Percentiles rank a stretch among this genome's conserved stretches.
These are phyloP conservation scores for Istiophorus platypterus DNA, from an alignment of 2,113 vertebrate genomes.

Conservation along the genomic window DNA sequence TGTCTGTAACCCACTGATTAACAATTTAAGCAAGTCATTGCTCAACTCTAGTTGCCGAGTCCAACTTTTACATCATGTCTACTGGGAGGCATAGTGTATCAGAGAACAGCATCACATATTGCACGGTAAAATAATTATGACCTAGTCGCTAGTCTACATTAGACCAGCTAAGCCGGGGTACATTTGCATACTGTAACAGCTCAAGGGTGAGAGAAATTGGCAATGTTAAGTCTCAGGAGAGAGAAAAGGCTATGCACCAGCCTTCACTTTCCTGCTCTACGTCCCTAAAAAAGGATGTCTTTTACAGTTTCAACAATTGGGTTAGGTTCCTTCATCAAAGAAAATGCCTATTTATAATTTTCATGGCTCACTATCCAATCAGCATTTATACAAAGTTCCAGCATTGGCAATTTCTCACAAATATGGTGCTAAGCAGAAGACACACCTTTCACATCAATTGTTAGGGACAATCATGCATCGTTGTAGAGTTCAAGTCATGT, in stretches of 20 bases:
- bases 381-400: neutral
- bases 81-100: neutral
- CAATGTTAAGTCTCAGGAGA: conserved; percentile 40
- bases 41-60: neutral
- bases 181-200: conserved; percentile 68
- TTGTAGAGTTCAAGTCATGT: neutral
- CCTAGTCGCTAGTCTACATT: conserved; percentile 36
- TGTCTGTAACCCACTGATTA: neutral
- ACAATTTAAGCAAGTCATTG: neutral
- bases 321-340: neutral
- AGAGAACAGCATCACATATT: conserved; percentile 58
- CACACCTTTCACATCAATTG: neutral
- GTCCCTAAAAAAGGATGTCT: neutral
- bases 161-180: conserved; percentile 31
- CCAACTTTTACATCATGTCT: neutral
- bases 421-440: neutral
- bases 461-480: neutral
- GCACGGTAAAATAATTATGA: conserved; percentile 73
- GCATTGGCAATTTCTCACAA: neutral
- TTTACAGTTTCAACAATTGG: neutral
- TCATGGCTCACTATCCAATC: neutral
- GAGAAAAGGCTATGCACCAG: conserved; percentile 16
- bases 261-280: neutral
- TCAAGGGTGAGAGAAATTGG: conserved; percentile 59
- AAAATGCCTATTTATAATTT: neutral